Evolutionary conservation across 2,888 invertebrate genomes (phyloP).

Genomic region (Yponomeuta evonymella): DNA sequence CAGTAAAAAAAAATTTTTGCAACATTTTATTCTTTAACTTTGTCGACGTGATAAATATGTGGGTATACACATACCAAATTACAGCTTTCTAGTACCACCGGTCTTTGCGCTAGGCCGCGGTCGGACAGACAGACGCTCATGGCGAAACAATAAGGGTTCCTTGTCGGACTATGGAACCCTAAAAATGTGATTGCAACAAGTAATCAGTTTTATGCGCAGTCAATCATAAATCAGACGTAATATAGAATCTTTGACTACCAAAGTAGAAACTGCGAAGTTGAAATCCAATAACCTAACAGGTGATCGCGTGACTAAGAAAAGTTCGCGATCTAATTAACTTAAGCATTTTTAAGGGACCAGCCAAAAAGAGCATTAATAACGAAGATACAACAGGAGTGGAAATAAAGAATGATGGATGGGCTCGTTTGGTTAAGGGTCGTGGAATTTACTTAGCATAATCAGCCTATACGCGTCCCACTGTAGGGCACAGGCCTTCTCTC

Average conservation of each 20-base stretch:
- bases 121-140: too few relatives aligned
- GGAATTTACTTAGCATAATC: not conserved
- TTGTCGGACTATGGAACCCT: too few relatives aligned
- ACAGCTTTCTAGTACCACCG: too few relatives aligned
- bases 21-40: too few relatives aligned
- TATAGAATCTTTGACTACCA: not conserved
- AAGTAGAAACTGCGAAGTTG: not conserved
- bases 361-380: conserved; percentile 3
- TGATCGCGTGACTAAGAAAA: conserved; percentile 34
- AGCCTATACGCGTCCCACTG: too few relatives aligned
- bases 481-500: too few relatives aligned
- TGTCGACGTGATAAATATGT: too few relatives aligned
- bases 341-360: conserved; percentile 15
- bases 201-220: not conserved
- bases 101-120: too few relatives aligned
- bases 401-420: conserved; percentile 9
- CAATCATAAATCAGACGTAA: not conserved
- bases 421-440: not conserved
- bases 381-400: conserved; percentile 8
- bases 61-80: too few relatives aligned
- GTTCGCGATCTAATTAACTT: conserved; percentile 27
- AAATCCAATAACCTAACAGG: conserved; percentile 20
- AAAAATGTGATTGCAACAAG: not conserved
- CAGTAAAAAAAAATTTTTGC: too few relatives aligned
- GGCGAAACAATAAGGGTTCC: too few relatives aligned